Conservation (phyloP, 2,113 vertebrate genomes). For the Tiliqua scincoides region DNA sequence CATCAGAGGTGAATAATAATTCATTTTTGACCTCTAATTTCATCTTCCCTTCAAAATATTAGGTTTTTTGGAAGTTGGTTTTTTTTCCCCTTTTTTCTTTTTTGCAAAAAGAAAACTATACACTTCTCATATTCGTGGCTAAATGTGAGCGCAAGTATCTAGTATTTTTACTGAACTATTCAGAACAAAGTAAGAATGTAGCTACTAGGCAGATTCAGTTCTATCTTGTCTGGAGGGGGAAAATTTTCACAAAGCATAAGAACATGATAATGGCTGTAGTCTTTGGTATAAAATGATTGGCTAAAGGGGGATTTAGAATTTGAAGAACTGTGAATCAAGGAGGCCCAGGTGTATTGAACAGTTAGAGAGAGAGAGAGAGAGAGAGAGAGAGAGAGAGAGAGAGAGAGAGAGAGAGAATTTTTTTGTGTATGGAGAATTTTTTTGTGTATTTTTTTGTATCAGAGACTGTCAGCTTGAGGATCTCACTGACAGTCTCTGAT, state of each 20-base stretch:
- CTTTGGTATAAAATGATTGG: neutral
- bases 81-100: too few relatives aligned
- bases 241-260: neutral
- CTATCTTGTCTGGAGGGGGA: neutral
- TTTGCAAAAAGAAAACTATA: neutral
- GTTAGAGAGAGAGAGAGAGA: too few relatives aligned
- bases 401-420: too few relatives aligned
- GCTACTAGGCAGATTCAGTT: neutral
- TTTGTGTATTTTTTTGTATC: too few relatives aligned
- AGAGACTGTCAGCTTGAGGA: too few relatives aligned
- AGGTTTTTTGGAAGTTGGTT: neutral
- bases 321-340: neutral
- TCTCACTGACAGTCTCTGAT: too few relatives aligned
- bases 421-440: too few relatives aligned
- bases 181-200: neutral
- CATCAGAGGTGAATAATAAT: constrained; percentile 8
- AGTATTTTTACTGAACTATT: neutral
- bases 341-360: neutral
- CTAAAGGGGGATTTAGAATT: neutral
- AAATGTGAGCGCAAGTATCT: neutral
- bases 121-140: neutral
- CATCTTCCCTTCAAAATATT: neutral
- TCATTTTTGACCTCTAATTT: constrained; percentile 15
- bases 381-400: too few relatives aligned
- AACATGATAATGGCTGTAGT: neutral